Evolutionary conservation across 2,888 invertebrate species (phyloP), one percentile per base, ranked within the genome.

Genomic region (Athalia rosae): DNA sequence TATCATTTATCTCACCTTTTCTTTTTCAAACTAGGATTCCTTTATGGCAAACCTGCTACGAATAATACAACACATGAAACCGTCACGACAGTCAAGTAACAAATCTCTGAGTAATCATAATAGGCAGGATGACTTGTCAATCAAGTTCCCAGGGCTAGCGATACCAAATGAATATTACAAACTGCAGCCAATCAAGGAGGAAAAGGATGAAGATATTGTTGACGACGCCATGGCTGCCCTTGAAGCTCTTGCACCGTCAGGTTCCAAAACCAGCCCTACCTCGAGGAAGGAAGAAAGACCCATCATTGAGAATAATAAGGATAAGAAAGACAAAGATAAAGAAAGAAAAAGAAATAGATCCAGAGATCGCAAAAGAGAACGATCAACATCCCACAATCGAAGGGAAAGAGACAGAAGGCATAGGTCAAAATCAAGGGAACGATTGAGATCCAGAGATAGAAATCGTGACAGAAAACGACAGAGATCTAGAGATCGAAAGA

Each of bases 21-120:
- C 81, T 82, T 78, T 69, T 15, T 6, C 11, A 45, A 50, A 85
- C 11, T 86, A 94, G 92, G 99, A 99, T 87, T 99, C 99, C 0
- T 95, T 99, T 84, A 94, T 97, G 83, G 95, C 96, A 2, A 99
- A 98, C 90, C 92, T 99, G 53, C 92, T 99, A 47, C 93, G 99
- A 77, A 96, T 99, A 76, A 99, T 99, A 80, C 96, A 98, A 85
- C 96, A 98, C 85, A 99, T 99, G 99, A 95, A 95, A 88, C 95
- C 96, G 4, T 88, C 86, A 0, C 90, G 86, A 48, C 67, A 79
- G 15, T 74, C 77, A 0, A 74, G 66, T 4, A 88, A 87, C 67
- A 89, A 89, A 58, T 50, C 82, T 28, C 86, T 89, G 4, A 3
- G 15, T 0, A 45, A 63, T 47, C 86, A 85, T 41, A 88, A 83